Base-by-base conservation (phyloP, 1,140 invertebrate species). In the Atopsyche davidsoni region DNA sequence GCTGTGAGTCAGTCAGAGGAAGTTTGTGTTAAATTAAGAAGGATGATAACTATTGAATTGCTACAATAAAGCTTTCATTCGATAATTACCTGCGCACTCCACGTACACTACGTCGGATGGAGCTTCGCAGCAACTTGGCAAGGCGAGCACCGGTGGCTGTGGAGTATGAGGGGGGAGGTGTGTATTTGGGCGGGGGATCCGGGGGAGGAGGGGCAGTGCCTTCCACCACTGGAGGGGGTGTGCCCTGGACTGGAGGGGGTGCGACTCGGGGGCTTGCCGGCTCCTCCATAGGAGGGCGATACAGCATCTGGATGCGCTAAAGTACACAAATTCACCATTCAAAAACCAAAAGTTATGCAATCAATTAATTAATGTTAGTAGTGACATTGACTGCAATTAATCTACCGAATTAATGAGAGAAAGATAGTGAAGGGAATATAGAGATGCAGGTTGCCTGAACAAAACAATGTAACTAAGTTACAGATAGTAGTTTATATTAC, bases 151-250 rank as follows among this genome's bases (percentile, higher is more conserved):
- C 89, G 1, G 90, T 95, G 1, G 90, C 90, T 9, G 89, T 93
- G 3, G 88, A 89, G 62, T 93, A 94, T 16, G 87, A 91, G 2
- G 90, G 91, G 2, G 91, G 91, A 6, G 91, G 91, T 1, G 89
- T 93, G 62, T 95, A 94, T 65, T 93, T 93, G 13, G 90, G 91
- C 9, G 91, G 90, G 4, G 89, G 89, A 72, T 92, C 89, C 61
- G 87, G 81, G 46, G 64, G 63, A 13, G 67, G 60, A 16, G 59
- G 1, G n/a, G n/a, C n/a, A 14, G 38, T 23, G 3, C 21, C 21
- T 42, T 22, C 25, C 28, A 42, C 36, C 24, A 4, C 39, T 6
- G 31, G 16, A 1, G 16, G 36, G 2, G 32, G 40, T 6, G 41
- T 13, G 3, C 41, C 22, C 4, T 21, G 19, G 24, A 52, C 61